These are phyloP conservation scores for Troilus luridus DNA, from an alignment of 2,888 invertebrate genomes.

Conservation along the genomic window DNA sequence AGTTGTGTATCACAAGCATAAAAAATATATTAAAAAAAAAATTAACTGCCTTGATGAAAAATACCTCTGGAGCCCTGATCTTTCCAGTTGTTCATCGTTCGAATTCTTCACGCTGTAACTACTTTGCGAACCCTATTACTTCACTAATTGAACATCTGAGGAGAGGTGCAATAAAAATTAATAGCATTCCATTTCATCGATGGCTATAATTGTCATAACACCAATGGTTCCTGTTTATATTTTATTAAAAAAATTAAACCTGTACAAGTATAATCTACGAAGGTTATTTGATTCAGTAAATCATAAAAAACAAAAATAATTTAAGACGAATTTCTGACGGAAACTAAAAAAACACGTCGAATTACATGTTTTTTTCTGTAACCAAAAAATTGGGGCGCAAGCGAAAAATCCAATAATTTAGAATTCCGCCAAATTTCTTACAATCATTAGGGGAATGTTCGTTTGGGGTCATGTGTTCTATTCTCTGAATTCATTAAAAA, in stretches of 20 bases:
- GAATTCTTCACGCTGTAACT: neutral
- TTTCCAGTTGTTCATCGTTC: neutral
- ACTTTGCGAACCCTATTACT: neutral
- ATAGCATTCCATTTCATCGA: slow-evolving; percentile 23
- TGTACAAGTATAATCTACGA: too few relatives aligned
- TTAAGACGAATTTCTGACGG: too few relatives aligned
- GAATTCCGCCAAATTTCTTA: too few relatives aligned
- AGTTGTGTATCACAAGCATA: neutral
- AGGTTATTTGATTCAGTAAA: too few relatives aligned
- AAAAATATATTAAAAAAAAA: neutral
- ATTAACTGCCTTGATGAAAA: neutral
- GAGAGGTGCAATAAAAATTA: slow-evolving; percentile 7
- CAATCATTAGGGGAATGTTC: too few relatives aligned
- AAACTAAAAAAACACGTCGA: too few relatives aligned
- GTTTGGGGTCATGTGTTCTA: too few relatives aligned
- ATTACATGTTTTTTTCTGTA: too few relatives aligned
- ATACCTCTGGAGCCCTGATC: neutral
- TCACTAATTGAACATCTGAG: slow-evolving; percentile 27
- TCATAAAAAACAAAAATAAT: too few relatives aligned
- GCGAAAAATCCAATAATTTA: too few relatives aligned
- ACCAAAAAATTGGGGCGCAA: too few relatives aligned
- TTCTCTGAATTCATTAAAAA: too few relatives aligned
- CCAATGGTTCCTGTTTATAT: neutral
- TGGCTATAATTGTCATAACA: neutral
- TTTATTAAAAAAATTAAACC: neutral